Base-by-base conservation (phyloP, 92 coral and sea anemone genomes). In the Pocillopora meandrina region DNA sequence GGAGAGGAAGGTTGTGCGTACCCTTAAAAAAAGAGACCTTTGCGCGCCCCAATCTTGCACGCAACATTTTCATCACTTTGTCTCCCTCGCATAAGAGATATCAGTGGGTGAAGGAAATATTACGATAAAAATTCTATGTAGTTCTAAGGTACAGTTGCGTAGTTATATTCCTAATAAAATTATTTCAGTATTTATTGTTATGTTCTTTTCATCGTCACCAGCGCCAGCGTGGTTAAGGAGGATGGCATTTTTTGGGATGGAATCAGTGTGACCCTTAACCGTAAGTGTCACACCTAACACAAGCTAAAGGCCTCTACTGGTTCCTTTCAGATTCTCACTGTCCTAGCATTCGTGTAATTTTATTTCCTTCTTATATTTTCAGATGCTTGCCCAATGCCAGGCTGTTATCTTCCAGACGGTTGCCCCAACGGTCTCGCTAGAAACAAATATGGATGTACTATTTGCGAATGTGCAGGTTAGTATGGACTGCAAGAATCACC, bases 391-490 rank as follows among this genome's bases (percentile, higher is more conserved):
- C 5, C 88, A 19, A 9, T 9, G 55, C 88, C 88, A 57, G 0
- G 62, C 18, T 84, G 88, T 33, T 0, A n/a, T 13, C 7, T 59
- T 23, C 85, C 88, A 8, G 9, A 21, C 5, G 76, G 60, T 0
- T 84, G 88, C 47, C 77, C 69, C 10, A 58, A 68, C 15, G 88
- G 88, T 33, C 76, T 67, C 42, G 88, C 77, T 14, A 66, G 47
- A 71, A 20, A 35, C 14, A 84, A 84, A 15, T 75, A 56, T 84
- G 83, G 82, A 66, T 84, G 88, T 15, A 31, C 10, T 18, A 57
- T 9, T 13, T 84, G 88, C 19, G 70, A 84, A 69, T 84, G 88
- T 20, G 88, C 88, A 84, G 88, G 88, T 84, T 0, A 36, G 85
- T 71, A 12, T 42, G 8, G 52, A 42, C 52, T 7, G 8, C 52